Conservation (phyloP, 2,113 vertebrate species). For the Xiphias gladius region DNA sequence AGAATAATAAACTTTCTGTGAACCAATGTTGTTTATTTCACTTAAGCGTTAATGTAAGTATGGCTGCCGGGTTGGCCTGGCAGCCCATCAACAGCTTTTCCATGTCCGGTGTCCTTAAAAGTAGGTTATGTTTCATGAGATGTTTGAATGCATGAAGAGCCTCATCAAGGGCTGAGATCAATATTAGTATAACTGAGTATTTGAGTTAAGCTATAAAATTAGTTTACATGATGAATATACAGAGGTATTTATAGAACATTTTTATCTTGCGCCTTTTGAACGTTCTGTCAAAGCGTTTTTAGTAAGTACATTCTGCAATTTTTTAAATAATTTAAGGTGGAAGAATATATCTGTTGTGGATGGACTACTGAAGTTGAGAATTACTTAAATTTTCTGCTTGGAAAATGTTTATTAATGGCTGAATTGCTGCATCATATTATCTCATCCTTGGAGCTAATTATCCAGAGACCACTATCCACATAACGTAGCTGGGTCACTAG, state of each 20-base stretch:
- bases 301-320: not conserved
- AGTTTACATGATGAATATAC: not conserved
- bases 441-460: slow-evolving; percentile 35
- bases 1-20: not conserved
- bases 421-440: not conserved
- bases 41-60: not conserved
- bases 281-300: not conserved
- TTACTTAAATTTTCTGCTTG: not conserved
- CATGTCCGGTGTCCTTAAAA: not conserved
- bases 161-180: slow-evolving; percentile 1
- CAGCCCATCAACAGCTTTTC: not conserved
- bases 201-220: not conserved
- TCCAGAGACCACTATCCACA: slow-evolving; percentile 10
- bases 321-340: not conserved
- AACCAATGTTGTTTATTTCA: not conserved
- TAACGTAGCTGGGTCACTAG: not conserved
- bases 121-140: slow-evolving; percentile 11
- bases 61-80: not conserved
- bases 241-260: not conserved
- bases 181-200: not conserved
- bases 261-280: too few relatives aligned
- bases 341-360: not conserved
- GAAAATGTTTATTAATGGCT: not conserved
- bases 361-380: not conserved
- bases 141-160: slow-evolving; percentile 25